A percentile compares a stretch with the other conserved stretches of the same genome.
phyloP scores from a whole-genome alignment of 1,140 invertebrate genomes.

The Lepidostoma basale region DNA sequence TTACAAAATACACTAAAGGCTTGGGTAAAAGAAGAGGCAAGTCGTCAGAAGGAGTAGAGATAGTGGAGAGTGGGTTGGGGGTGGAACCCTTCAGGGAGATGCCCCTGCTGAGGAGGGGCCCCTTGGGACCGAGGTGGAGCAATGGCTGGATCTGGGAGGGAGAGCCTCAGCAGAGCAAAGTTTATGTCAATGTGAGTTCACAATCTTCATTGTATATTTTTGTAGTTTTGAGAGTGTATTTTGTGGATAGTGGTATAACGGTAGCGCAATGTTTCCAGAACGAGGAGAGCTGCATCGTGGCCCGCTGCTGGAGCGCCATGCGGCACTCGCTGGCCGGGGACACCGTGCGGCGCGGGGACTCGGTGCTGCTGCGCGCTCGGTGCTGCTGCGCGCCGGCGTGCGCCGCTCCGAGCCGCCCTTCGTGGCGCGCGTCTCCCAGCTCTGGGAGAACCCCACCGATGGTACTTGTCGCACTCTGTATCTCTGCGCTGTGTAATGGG shows the following conservation, averaged over 20 bases:
- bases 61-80: conserved; percentile 43
- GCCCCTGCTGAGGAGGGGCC: conserved; percentile 44
- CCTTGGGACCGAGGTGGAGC: conserved; percentile 76
- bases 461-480: conserved; percentile 64
- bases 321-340: conserved; percentile 84
- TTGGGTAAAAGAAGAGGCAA: conserved; percentile 46
- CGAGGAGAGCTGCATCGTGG: conserved; percentile 73
- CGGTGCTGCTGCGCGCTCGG: conserved; percentile 87
- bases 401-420: conserved; percentile 88
- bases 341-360: conserved; percentile 83
- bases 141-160: conserved; percentile 94
- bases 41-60: conserved; percentile 16
- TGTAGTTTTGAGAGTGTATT: not conserved
- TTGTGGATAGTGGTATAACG: no score
- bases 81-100: conserved; percentile 49
- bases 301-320: conserved; percentile 90
- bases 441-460: conserved; percentile 94
- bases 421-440: conserved; percentile 89
- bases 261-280: conserved; percentile 68
- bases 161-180: conserved; percentile 79
- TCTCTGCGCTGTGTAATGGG: not conserved
- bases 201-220: not conserved
- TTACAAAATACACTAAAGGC: conserved; percentile 46
- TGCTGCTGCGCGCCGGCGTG: conserved; percentile 79
- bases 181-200: conserved; percentile 83